A percentile compares a stretch with the other conserved stretches of the same genome.
These are phyloP conservation scores for Lissocephala sabroskyi DNA, from an alignment of 2,888 invertebrate genomes.

Conservation along the genomic window DNA sequence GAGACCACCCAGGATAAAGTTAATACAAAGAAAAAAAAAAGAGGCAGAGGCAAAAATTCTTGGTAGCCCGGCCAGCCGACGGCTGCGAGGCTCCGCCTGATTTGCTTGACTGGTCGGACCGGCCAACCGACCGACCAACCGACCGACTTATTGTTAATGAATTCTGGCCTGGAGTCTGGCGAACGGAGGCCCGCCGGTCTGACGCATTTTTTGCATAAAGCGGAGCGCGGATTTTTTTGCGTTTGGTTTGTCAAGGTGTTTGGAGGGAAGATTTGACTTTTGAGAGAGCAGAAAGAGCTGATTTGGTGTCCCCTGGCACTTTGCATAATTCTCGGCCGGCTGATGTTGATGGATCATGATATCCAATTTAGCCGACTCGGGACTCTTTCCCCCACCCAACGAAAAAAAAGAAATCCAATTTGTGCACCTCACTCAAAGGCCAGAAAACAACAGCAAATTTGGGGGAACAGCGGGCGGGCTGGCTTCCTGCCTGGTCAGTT, in stretches of 20 bases:
- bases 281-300: conserved; percentile 22
- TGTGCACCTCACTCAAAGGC: conserved; percentile 22
- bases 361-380: conserved; percentile 34
- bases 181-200: conserved; percentile 6
- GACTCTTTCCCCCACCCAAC: conserved; percentile 7
- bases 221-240: neutral
- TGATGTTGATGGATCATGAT: conserved; percentile 25
- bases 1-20: conserved; percentile 53
- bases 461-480: neutral
- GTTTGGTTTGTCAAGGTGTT: conserved; percentile 2
- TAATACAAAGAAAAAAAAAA: too few relatives aligned
- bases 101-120: neutral
- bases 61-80: conserved; percentile 34
- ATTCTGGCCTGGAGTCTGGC: conserved; percentile 28
- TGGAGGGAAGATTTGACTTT: conserved; percentile 55
- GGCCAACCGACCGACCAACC: neutral
- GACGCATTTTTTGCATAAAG: conserved; percentile 8
- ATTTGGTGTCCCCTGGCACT: conserved; percentile 30
- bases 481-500: neutral
- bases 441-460: too few relatives aligned
- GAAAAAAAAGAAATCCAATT: conserved; percentile 35
- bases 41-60: too few relatives aligned
- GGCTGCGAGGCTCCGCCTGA: too few relatives aligned
- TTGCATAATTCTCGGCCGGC: conserved; percentile 35
- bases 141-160: conserved; percentile 55